Base-by-base conservation (phyloP, 2,113 vertebrate genomes). In the Hippopotamus amphibius region DNA sequence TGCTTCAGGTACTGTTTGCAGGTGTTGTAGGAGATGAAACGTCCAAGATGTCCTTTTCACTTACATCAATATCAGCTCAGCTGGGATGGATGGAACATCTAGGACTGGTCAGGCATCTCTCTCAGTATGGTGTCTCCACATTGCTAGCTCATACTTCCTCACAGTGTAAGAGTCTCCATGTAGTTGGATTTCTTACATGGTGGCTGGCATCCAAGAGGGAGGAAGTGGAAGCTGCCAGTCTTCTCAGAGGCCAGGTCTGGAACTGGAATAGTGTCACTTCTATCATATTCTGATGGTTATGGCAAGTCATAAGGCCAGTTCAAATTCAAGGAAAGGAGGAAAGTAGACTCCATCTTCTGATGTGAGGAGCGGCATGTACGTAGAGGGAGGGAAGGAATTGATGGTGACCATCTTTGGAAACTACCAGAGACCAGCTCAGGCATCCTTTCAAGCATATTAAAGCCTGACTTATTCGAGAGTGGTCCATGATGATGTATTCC, bases 161-260 rank as follows among this genome's bases (percentile, higher is more conserved):
- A 10, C 30, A 57, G 61, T 13, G 24, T n/a, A 43, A 53, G 33
- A 48, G 37, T 74, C 26, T 41, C 43, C 0, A 2, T 21, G 26
- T n/a, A 6, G 7, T 5, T 81, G 61, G 77, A 65, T 80, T 74
- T 95, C 82, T 84, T 57, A 65, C 48, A 53, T 10, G 43, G 69
- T 94, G 53, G 77, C 71, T 84, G 65, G n/a, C 71, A 16, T 80
- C 79, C 41, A 94, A 88, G 65, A 94, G 28, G 91, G 61, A 94
- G 55, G 55, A 94, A 65, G 66, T 19, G 63, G 74, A 72, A 92
- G 33, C 69, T 84, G 68, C 55, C 26, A 6, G 13, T 83, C 74
- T 65, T 86, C 68, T 79, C 69, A 55, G 69, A 91, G 66, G 21
- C 63, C 50, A 83, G 28, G 50, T 65, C 48, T 79, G 81, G 24